Base-by-base conservation (phyloP, 2,888 invertebrate genomes). In the Anticlea derivata region DNA sequence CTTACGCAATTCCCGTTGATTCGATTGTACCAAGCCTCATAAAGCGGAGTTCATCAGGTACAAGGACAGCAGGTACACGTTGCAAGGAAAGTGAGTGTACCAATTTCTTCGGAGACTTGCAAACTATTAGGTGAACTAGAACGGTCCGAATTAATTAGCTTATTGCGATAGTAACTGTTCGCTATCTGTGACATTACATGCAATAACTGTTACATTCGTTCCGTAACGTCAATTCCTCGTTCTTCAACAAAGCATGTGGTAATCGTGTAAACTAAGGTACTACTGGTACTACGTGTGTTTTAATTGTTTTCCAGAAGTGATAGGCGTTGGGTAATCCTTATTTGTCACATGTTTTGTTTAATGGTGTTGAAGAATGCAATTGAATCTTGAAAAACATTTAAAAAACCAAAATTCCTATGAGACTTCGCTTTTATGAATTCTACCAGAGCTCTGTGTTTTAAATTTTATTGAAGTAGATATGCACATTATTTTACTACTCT, bases 131-230 rank as follows among this genome's bases (percentile, higher is more conserved):
- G 26, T 38, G 34, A 53, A 53, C 34, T 40, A 48, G 48, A 48
- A 48, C 48, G 43, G 29, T 37, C 31, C 30, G 11, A 30, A 38
- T 39, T 49, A 41, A 49, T 41, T 49, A 40, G 35, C 23, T 41
- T 22, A 35, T n/a, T 44, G 17, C 35, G 2, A 7, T 53, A 53
- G 13, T 26, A 41, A 44, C 39, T 53, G 26, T 13, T 35, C 1
- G n/a, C 8, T 12, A 22, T 26, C 48, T 48, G 39, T 53, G 62
- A 52, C 64, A 64, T 68, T 65, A 66, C 71, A 66, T 74, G 77
- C 72, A 67, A 68, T 75, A 82, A 81, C 67, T 83, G 80, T 83
- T 81, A 85, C 85, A 80, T 68, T 77, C 82, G 88, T 88, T 87
- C 86, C 86, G 76, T 81, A 73, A 80, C 86, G 83, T 79, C 77